phyloP scores from a whole-genome alignment of 2,113 vertebrate genomes.

The Macrotis lagotis region DNA sequence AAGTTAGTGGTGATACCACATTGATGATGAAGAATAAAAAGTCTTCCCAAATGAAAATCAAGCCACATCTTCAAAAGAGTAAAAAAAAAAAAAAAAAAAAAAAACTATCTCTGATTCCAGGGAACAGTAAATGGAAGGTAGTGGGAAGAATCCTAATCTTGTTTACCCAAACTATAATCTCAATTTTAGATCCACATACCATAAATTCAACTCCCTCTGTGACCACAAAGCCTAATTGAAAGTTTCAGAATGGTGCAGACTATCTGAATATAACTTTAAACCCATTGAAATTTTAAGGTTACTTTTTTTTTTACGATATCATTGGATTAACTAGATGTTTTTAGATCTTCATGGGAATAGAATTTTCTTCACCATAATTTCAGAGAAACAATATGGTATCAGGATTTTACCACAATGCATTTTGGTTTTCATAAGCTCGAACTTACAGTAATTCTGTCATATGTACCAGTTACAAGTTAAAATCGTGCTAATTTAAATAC shows the following conservation, averaged over 20 bases:
- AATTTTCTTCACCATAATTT: not conserved
- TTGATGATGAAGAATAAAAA: not conserved
- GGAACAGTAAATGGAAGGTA: not conserved
- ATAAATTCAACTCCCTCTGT: not conserved
- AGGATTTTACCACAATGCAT: not conserved
- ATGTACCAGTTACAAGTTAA: not conserved
- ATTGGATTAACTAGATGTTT: not conserved
- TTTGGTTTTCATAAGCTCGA: not conserved
- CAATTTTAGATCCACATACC: not conserved
- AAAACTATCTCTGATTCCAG: not conserved
- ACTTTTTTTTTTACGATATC: not conserved
- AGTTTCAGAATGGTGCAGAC: not conserved
- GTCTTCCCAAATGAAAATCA: not conserved
- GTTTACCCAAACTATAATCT: not conserved
- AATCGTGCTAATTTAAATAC: not conserved
- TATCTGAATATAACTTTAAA: not conserved
- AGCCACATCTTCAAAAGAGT: not conserved
- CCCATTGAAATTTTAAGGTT: not conserved
- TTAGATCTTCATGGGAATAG: not conserved
- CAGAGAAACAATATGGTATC: not conserved
- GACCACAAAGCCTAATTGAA: not conserved
- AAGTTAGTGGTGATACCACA: not conserved
- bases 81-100: not conserved
- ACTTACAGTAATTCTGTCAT: not conserved
- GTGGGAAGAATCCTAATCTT: not conserved